Percentiles rank a stretch among this genome's conserved stretches.
These are phyloP conservation scores for Staurois parvus DNA, from an alignment of 2,797 vertebrate genomes.

Conservation along the genomic window DNA sequence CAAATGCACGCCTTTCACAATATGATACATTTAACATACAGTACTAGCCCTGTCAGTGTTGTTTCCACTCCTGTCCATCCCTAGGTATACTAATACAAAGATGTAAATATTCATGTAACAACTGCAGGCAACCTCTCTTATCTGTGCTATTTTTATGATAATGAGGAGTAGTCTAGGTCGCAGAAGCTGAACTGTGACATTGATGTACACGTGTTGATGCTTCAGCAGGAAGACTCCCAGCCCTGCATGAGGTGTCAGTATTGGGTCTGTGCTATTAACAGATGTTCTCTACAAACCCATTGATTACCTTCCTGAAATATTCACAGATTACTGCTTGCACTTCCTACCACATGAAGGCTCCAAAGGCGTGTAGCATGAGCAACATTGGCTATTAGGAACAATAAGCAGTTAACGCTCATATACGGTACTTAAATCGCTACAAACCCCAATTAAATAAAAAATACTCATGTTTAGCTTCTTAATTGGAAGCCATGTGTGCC, in stretches of 20 bases:
- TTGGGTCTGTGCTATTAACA: conserved; percentile 28
- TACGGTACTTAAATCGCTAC: too few relatives aligned
- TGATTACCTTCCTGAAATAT: conserved; percentile 48
- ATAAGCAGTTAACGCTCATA: conserved; percentile 14
- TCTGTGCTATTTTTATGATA: conserved; percentile 4
- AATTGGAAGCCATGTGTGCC: too few relatives aligned
- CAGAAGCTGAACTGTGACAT: neutral
- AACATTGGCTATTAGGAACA: conserved; percentile 18
- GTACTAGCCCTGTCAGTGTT: too few relatives aligned
- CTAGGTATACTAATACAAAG: too few relatives aligned
- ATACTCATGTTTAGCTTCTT: too few relatives aligned
- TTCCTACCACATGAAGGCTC: conserved; percentile 11
- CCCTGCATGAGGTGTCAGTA: conserved; percentile 28
- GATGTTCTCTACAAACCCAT: conserved; percentile 35
- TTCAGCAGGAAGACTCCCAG: conserved; percentile 24
- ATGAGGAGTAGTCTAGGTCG: conserved; percentile 43
- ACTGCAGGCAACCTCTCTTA: neutral
- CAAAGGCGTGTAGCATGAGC: conserved; percentile 5
- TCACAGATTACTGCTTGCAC: conserved; percentile 30
- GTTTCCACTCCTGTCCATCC: too few relatives aligned
- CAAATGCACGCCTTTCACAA: too few relatives aligned
- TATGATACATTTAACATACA: too few relatives aligned
- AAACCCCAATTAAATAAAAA: too few relatives aligned
- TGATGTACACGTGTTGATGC: conserved; percentile 34
- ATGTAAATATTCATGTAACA: neutral